Base-by-base conservation (phyloP, 2,797 vertebrate genomes). In the Onychomys torridus region DNA sequence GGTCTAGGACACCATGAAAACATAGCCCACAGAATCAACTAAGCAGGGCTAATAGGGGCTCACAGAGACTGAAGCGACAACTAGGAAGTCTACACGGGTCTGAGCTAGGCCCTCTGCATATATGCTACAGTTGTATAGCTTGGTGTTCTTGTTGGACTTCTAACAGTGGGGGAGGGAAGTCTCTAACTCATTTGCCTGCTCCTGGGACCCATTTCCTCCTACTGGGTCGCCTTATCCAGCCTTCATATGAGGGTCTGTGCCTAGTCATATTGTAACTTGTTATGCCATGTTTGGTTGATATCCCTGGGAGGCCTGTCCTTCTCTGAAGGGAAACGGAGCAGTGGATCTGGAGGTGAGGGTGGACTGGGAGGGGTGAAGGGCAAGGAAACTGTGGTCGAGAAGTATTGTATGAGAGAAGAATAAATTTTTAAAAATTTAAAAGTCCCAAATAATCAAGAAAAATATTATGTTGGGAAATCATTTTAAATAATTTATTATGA, bases 401-500 rank as follows among this genome's bases (percentile, higher is more conserved):
- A 6, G 11, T 25, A 75, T 2, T 43, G 21, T 40, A 75, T 75
- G 11, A 75, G 67, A 69, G 23, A 75, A 75, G 71, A 75, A 75
- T 75, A 43, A 40, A 75, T 75, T 43, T 73, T 75, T 75, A 43
- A 75, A 75, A 75, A 43, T 13, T 25, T 25, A 73, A 71, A 10
- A 43, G 43, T 21, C 71, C 13, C 2, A 75, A 73, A 73, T 13
- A 73, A 67, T 73, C 71, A 75, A 43, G 13, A 75, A 73, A 75
- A 75, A 37, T 37, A 69, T 71, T 43, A 43, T 27, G 21, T 27
- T 27, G 37, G 32, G 40, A 75, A 75, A 29, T 71, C 25, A 59
- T 63, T 85, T 57, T 46, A 78, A 85, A 82, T 79, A 79, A 89
- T 85, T 93, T 63, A 89, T 49, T 94, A 8, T 91, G 57, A 3